Base-by-base conservation (phyloP, 1,140 invertebrate genomes). In the Drosophila elegans region DNA sequence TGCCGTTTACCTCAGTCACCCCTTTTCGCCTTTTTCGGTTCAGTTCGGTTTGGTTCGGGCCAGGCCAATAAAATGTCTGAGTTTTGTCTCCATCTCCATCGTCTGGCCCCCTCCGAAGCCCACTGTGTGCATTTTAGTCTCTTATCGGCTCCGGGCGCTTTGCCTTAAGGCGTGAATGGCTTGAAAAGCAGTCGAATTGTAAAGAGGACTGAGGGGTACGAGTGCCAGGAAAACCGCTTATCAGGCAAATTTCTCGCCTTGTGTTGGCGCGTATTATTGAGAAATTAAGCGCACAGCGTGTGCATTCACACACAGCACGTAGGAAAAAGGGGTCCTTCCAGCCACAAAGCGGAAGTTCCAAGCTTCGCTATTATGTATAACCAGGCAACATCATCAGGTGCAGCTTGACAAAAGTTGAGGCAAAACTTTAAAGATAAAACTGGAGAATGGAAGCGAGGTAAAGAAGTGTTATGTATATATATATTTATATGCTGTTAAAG, bases 361-460 rank as follows among this genome's bases (percentile, higher is more conserved):
- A 34, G 42, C 51, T 34, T 25, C 16, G 63, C 7, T 9, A n/a
- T 69, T 56, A 55, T 45, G 16, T 56, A 55, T 45, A 27, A 38
- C 48, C 46, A 51, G 45, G 34, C 13, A 42, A 48, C 52, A 29
- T 62, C 60, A 53, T 53, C 59, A 66, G 59, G 59, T 76, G 53
- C 38, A 34, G 73, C 16, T 39, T 29, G 51, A 46, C 42, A 54
- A 57, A 56, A 68, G 53, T 80, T 64, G 45, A n/a, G 74, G n/a
- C 34, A 77, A 85, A 84, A 84, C 73, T 85, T 84, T 80, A 85
- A 84, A 74, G 77, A 84, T 84, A 85, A 85, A 71, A 71, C 27
- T 41, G 34, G 64, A 6, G 36, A 44, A 49, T 55, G 44, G 72
- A 41, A 42, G 72, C 38, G 34, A 76, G 53, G 49, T 54, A 54